These are phyloP conservation scores for Papilio elwesi DNA, from an alignment of 2,888 invertebrate species.

Conservation along the genomic window DNA sequence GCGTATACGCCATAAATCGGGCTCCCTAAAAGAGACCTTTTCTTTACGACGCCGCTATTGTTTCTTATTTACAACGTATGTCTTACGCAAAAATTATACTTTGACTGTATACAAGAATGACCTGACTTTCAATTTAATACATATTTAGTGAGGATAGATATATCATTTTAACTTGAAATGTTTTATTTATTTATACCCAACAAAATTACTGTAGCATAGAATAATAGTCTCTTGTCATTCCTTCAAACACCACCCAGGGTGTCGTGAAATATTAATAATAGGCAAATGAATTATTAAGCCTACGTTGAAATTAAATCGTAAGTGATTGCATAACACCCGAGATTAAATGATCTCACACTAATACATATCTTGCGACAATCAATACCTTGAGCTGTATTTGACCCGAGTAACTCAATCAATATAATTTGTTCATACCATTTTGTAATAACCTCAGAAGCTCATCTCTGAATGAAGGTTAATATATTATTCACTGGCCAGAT, in stretches of 20 bases:
- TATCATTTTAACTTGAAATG: no score
- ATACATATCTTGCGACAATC: constrained; percentile 1
- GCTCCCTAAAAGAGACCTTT: constrained; percentile 13
- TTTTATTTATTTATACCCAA: background rate
- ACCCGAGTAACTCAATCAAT: constrained; percentile 11
- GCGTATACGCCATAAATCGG: constrained; percentile 6
- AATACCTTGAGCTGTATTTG: constrained; percentile 12
- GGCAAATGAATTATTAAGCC: background rate
- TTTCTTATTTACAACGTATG: constrained; percentile 11
- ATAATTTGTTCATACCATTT: constrained; percentile 19
- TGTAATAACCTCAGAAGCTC: background rate
- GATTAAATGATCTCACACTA: background rate
- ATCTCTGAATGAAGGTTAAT: constrained; percentile 10
- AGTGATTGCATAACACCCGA: background rate
- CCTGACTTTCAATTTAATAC: no score
- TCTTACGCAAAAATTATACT: background rate
- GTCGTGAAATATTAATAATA: background rate
- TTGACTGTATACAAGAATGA: background rate
- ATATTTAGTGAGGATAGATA: no score
- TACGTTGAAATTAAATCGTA: background rate
- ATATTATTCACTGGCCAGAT: background rate
- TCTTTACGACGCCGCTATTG: constrained; percentile 9
- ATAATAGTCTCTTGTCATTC: background rate
- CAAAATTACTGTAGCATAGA: background rate
- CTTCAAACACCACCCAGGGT: no score